Percentiles rank a stretch among this genome's conserved stretches.
phyloP scores from a whole-genome alignment of 2,888 invertebrate genomes.

The Lordiphosa fenestrarum region DNA sequence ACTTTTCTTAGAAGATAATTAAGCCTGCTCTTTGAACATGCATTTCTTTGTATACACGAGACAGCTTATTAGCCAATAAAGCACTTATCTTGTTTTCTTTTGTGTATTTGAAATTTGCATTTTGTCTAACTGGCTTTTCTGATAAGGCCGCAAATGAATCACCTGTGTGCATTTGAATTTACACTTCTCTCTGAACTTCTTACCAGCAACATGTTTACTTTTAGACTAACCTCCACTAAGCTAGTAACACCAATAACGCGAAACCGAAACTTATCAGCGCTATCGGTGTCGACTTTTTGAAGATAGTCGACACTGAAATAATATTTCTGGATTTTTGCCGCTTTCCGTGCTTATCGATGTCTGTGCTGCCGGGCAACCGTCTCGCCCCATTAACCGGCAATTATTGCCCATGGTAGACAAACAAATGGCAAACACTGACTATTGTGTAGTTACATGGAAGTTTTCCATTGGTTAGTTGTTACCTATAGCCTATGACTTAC shows the following conservation, averaged over 20 bases:
- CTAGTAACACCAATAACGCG: slow-evolving; percentile 1
- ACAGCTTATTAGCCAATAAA: no score
- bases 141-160: slow-evolving; percentile 31
- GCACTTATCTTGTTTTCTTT: not conserved
- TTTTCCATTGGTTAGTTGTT: slow-evolving; percentile 1
- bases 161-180: slow-evolving; percentile 8
- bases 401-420: slow-evolving; percentile 12
- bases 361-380: not conserved
- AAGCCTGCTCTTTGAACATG: no score
- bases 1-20: no score
- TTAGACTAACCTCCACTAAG: slow-evolving; percentile 19
- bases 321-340: no score
- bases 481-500: slow-evolving; percentile 6
- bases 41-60: no score
- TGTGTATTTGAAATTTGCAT: no score
- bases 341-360: slow-evolving; percentile 8
- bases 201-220: slow-evolving; percentile 33
- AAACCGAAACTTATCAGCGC: slow-evolving; percentile 37
- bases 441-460: slow-evolving; percentile 1
- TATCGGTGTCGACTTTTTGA: slow-evolving; percentile 30
- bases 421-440: slow-evolving; percentile 11
- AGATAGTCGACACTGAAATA: no score
- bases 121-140: slow-evolving; percentile 1
- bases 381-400: slow-evolving; percentile 27
- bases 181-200: slow-evolving; percentile 9